These are phyloP conservation scores for Tympanuchus pallidicinctus DNA, from an alignment of 2,113 vertebrate species.

Conservation along the genomic window DNA sequence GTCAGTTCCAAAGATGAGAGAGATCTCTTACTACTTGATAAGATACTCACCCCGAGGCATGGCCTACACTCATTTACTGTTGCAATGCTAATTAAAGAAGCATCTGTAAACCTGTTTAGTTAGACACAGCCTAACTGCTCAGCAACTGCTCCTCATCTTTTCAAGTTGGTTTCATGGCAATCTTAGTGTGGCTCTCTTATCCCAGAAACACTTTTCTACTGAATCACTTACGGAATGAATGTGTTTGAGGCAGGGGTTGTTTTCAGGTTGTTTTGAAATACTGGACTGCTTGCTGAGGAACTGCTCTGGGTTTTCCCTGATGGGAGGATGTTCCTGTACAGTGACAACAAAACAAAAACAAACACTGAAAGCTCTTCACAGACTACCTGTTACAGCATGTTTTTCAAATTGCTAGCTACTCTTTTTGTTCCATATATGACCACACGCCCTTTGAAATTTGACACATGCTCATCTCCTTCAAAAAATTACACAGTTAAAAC, in stretches of 20 bases:
- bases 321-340: slow-evolving; percentile 32
- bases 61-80: not conserved
- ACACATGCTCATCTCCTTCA: not conserved
- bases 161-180: not conserved
- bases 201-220: not conserved
- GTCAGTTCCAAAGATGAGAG: not conserved
- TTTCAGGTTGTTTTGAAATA: slow-evolving; percentile 52
- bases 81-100: not conserved
- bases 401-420: not conserved
- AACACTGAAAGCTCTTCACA: not conserved
- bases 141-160: not conserved
- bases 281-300: not conserved
- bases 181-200: not conserved
- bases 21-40: not conserved
- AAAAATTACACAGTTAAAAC: not conserved
- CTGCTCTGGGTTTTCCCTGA: slow-evolving; percentile 44
- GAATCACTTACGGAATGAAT: slow-evolving; percentile 54
- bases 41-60: not conserved
- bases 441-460: not conserved
- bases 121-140: not conserved
- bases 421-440: not conserved
- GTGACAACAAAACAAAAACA: not conserved
- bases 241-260: not conserved
- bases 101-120: not conserved
- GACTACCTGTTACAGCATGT: not conserved